Conservation (phyloP, 2,113 vertebrate genomes). For the Microtus ochrogaster region DNA sequence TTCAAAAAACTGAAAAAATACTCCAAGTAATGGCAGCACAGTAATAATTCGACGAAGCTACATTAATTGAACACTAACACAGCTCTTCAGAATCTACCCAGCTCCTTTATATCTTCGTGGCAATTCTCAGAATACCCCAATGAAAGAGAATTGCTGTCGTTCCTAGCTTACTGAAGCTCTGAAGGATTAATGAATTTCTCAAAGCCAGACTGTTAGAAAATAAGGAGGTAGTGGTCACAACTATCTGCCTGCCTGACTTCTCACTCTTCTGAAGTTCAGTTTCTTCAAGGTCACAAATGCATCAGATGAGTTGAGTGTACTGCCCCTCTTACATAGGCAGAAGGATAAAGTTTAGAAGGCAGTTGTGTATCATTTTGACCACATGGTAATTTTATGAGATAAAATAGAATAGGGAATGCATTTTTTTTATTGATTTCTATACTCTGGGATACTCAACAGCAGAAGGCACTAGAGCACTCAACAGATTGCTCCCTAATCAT, state of each 20-base stretch:
- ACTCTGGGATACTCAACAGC: conserved; percentile 11
- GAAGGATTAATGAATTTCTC: not conserved
- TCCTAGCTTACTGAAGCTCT: not conserved
- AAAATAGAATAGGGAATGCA: not conserved
- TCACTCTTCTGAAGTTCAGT: not conserved
- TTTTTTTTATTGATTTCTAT: conserved; percentile 42
- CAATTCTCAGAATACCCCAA: not conserved
- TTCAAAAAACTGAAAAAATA: conserved; percentile 5
- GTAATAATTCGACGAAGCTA: not conserved
- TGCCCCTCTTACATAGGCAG: not conserved
- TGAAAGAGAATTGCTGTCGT: not conserved
- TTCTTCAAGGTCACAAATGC: not conserved
- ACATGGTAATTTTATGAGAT: not conserved
- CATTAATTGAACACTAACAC: not conserved
- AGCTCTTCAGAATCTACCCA: not conserved
- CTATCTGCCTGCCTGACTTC: not conserved
- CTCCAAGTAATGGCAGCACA: not conserved
- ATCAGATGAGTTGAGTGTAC: not conserved
- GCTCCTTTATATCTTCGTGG: not conserved
- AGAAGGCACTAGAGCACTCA: conserved; percentile 44
- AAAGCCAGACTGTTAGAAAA: not conserved
- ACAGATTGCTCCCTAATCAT: conserved; percentile 71
- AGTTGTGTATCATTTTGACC: not conserved
- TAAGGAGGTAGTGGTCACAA: not conserved
- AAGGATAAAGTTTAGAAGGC: not conserved